phyloP scores from a whole-genome alignment of 2,888 invertebrate species.

The Agrochola lota region DNA sequence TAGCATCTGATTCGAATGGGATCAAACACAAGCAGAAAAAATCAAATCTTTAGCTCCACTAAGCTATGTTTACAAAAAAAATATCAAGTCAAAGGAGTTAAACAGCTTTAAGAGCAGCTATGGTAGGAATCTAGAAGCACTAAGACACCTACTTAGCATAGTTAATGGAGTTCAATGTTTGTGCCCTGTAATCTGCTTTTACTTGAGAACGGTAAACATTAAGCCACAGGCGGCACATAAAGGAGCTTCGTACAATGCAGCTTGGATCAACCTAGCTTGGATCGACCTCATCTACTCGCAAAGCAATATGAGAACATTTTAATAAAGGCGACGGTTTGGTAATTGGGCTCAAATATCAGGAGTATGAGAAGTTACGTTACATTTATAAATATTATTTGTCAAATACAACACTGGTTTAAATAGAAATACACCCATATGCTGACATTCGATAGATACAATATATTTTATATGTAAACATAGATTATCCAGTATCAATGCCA shows the following conservation, averaged over 20 bases:
- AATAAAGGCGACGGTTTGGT: not conserved
- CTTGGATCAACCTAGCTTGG: not conserved
- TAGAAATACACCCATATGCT: not conserved
- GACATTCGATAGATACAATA: not conserved
- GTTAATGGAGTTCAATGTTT: constrained; percentile 45
- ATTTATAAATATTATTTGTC: not conserved
- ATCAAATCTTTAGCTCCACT: not conserved
- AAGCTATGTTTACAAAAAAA: not conserved
- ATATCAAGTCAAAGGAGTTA: not conserved
- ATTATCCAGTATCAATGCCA: not conserved
- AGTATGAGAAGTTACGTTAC: not conserved
- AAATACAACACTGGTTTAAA: not conserved
- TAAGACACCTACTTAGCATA: constrained; percentile 36
- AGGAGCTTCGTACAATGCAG: constrained; percentile 1
- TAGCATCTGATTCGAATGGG: not conserved
- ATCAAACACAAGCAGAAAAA: no score
- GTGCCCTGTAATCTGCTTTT: constrained; percentile 32
- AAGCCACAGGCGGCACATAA: not conserved
- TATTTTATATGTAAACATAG: not conserved
- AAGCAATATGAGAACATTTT: not conserved
- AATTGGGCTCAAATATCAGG: not conserved
- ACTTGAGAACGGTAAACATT: constrained; percentile 31
- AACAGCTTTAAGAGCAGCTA: not conserved
- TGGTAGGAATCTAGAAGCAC: not conserved
- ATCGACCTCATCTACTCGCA: not conserved